phyloP scores from a whole-genome alignment of 2,113 vertebrate species.

The Antigone vipio region DNA sequence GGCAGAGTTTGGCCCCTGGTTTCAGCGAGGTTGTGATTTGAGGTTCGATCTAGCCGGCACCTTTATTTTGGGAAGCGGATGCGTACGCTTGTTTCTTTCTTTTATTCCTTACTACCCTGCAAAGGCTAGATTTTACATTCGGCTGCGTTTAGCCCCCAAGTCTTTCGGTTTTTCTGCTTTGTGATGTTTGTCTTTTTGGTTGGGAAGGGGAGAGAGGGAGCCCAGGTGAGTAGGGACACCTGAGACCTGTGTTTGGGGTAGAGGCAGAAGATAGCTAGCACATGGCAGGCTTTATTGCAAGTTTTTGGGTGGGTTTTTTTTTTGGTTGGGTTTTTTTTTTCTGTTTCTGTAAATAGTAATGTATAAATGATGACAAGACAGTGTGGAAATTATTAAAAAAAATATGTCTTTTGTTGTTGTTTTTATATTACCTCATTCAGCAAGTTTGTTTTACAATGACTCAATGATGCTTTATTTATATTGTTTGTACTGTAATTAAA shows the following conservation, averaged over 20 bases:
- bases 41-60: background rate
- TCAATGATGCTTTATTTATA: constrained; percentile 86
- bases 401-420: constrained; percentile 55
- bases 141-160: background rate
- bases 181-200: background rate
- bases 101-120: background rate
- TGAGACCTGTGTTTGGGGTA: background rate
- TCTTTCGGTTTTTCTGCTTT: background rate
- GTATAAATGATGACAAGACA: constrained; percentile 58
- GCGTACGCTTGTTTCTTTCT: background rate
- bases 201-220: background rate
- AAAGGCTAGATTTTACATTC: background rate
- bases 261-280: background rate
- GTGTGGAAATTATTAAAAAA: constrained; percentile 39
- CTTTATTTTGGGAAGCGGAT: background rate
- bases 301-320: background rate
- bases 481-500: constrained; percentile 81
- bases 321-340: background rate
- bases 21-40: background rate
- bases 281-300: background rate
- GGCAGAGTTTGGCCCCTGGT: background rate
- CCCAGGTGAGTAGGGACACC: background rate
- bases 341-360: constrained; percentile 79
- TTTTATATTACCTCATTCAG: constrained; percentile 87
- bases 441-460: constrained; percentile 75